Evolutionary conservation across 2,888 invertebrate genomes (phyloP).

Genomic region (Acanthoscelides obtectus): DNA sequence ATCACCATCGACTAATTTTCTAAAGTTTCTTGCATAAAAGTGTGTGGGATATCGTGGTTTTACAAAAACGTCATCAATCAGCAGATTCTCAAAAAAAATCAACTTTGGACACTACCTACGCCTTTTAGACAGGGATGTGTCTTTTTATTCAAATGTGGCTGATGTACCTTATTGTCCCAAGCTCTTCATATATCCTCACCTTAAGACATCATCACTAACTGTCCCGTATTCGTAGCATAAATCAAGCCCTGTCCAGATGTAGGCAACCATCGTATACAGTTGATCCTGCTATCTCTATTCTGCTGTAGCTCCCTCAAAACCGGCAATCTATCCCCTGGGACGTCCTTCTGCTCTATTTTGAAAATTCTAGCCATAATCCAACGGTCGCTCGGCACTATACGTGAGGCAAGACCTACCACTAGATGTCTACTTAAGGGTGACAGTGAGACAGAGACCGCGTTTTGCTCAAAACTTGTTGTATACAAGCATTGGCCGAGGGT

Average conservation of each 20-base stretch:
- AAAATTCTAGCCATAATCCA: constrained; percentile 47
- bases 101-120: too few relatives aligned
- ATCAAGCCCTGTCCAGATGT: constrained; percentile 78
- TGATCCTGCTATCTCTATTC: constrained; percentile 58
- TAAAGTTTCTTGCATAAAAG: too few relatives aligned
- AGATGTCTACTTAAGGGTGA: constrained; percentile 78
- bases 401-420: constrained; percentile 73
- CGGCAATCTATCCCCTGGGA: constrained; percentile 43
- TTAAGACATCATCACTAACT: constrained; percentile 51
- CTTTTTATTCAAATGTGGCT: too few relatives aligned
- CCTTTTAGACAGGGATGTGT: too few relatives aligned
- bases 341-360: constrained; percentile 42
- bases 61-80: too few relatives aligned
- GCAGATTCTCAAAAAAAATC: too few relatives aligned
- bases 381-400: constrained; percentile 53
- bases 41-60: too few relatives aligned
- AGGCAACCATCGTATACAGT: constrained; percentile 82
- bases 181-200: not conserved
- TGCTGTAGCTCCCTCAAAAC: constrained; percentile 64
- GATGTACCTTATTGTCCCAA: too few relatives aligned
- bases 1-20: too few relatives aligned
- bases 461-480: constrained; percentile 71
- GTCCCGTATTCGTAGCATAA: constrained; percentile 81
- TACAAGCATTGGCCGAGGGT: constrained; percentile 73
- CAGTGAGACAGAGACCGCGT: constrained; percentile 78